Conservation (phyloP, 2,888 invertebrate species). For the Crossocerus cetratus region DNA sequence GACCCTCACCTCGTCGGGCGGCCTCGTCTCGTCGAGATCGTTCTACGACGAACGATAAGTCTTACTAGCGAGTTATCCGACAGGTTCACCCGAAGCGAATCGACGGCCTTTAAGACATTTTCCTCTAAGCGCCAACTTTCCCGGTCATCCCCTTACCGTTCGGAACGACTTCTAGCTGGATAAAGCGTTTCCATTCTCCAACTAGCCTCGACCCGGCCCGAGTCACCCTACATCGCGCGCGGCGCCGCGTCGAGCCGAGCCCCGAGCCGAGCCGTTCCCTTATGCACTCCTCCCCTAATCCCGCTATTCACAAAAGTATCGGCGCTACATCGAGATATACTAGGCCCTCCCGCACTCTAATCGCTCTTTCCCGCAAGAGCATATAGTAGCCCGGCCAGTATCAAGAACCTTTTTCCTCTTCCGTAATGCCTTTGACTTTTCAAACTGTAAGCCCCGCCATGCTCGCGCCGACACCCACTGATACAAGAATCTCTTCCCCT, state of each 20-base stretch:
- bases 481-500: neutral
- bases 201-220: neutral
- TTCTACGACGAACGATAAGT: slow-evolving; percentile 49
- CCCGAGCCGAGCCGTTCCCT: too few relatives aligned
- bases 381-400: neutral
- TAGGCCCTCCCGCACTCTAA: too few relatives aligned
- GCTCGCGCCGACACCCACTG: neutral
- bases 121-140: slow-evolving; percentile 18
- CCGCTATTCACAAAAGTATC: too few relatives aligned
- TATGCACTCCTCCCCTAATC: too few relatives aligned
- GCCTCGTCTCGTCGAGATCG: slow-evolving; percentile 36
- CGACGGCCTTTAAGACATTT: slow-evolving; percentile 46
- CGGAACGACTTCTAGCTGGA: slow-evolving; percentile 14
- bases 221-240: neutral
- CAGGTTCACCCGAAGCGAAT: slow-evolving; percentile 45
- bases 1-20: slow-evolving; percentile 36
- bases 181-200: slow-evolving; percentile 12
- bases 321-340: too few relatives aligned
- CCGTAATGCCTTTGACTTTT: neutral
- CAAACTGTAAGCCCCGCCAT: neutral
- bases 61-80: slow-evolving; percentile 51
- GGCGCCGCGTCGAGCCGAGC: too few relatives aligned
- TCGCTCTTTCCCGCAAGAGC: neutral
- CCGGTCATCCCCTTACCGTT: slow-evolving; percentile 20
- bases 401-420: neutral